phyloP scores from a whole-genome alignment of 2,888 invertebrate species.

The Fragum sueziense region DNA sequence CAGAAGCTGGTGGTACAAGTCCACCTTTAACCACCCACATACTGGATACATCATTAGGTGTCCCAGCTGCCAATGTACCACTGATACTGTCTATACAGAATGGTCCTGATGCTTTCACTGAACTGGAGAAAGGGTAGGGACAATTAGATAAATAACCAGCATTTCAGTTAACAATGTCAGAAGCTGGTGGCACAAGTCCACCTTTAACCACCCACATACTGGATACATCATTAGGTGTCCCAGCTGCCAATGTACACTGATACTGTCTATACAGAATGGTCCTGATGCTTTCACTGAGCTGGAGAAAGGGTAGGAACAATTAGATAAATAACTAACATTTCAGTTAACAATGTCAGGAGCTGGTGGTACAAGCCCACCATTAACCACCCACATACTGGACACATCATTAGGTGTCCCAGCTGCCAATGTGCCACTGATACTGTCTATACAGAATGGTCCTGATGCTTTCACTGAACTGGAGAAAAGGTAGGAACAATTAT shows the following conservation, averaged over 20 bases:
- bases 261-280: constrained; percentile 49
- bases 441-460: constrained; percentile 48
- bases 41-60: constrained; percentile 62
- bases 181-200: constrained; percentile 34
- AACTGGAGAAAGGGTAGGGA: constrained; percentile 56
- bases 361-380: constrained; percentile 45
- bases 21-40: constrained; percentile 68
- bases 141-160: no score
- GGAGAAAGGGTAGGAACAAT: constrained; percentile 52
- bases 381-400: constrained; percentile 67
- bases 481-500: constrained; percentile 49
- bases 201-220: constrained; percentile 68
- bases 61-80: constrained; percentile 60
- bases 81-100: constrained; percentile 56
- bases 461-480: constrained; percentile 54
- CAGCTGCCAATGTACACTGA: constrained; percentile 61
- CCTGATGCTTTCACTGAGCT: constrained; percentile 50
- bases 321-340: no score
- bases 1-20: constrained; percentile 28
- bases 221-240: constrained; percentile 61
- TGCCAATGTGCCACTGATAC: constrained; percentile 55
- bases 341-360: constrained; percentile 62
- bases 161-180: constrained; percentile 64
- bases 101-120: constrained; percentile 44
- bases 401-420: constrained; percentile 64